These are phyloP conservation scores for Coelopa pilipes DNA, from an alignment of 2,888 invertebrate genomes.

Conservation along the genomic window DNA sequence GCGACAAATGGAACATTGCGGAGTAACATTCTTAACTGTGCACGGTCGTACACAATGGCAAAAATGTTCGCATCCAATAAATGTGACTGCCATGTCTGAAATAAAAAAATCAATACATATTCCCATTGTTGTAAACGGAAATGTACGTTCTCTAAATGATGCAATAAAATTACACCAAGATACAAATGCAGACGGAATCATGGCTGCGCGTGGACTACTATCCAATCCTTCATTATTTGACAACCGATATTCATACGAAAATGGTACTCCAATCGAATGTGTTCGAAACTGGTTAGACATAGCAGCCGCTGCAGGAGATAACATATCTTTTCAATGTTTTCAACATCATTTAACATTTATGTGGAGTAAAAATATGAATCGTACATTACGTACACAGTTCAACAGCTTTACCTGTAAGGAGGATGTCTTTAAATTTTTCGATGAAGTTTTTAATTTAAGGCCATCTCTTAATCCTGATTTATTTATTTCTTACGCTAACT, in stretches of 20 bases:
- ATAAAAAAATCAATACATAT: slow-evolving; percentile 75
- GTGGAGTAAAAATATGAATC: slow-evolving; percentile 84
- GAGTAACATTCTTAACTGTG: slow-evolving; percentile 88
- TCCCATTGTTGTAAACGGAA: slow-evolving; percentile 94
- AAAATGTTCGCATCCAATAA: slow-evolving; percentile 76
- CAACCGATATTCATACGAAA: slow-evolving; percentile 40
- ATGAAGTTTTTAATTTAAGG: slow-evolving; percentile 70
- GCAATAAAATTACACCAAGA: slow-evolving; percentile 74
- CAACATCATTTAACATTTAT: slow-evolving; percentile 98
- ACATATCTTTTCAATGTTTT: slow-evolving; percentile 83
- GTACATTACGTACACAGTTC: slow-evolving; percentile 79
- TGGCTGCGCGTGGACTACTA: slow-evolving; percentile 92
- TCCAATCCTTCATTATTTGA: slow-evolving; percentile 91
- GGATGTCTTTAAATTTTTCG: slow-evolving; percentile 78
- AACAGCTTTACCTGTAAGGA: slow-evolving; percentile 78
- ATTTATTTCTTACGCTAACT: slow-evolving; percentile 48
- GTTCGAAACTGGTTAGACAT: slow-evolving; percentile 84
- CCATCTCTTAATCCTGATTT: slow-evolving; percentile 50
- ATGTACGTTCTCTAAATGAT: slow-evolving; percentile 79
- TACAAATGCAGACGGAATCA: slow-evolving; percentile 84
- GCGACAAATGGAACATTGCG: slow-evolving; percentile 82
- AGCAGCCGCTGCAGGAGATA: slow-evolving; percentile 72
- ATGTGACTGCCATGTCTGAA: slow-evolving; percentile 76
- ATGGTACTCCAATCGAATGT: slow-evolving; percentile 77
- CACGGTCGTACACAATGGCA: slow-evolving; percentile 92